phyloP scores from a whole-genome alignment of 92 coral and sea anemone species.

The Epizoanthus illoricatus region DNA sequence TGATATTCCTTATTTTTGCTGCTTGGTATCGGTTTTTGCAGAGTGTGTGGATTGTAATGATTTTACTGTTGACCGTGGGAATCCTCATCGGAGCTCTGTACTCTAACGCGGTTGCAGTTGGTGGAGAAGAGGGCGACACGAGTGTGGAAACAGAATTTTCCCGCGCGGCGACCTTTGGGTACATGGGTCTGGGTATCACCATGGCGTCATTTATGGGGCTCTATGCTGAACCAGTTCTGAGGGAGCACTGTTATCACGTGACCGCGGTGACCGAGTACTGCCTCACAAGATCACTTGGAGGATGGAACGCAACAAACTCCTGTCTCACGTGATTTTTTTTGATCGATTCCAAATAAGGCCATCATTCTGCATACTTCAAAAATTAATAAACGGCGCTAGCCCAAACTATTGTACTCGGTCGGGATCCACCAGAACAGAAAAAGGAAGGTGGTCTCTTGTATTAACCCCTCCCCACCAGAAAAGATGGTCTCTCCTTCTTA shows the following conservation, averaged over 20 bases:
- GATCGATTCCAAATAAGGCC: no score
- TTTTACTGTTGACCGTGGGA: conserved; percentile 55
- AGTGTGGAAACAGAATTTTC: conserved; percentile 61
- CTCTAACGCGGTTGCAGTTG: conserved; percentile 59
- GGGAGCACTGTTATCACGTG: conserved; percentile 51
- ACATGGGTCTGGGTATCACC: conserved; percentile 59
- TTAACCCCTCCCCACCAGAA: no score
- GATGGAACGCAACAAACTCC: conserved; percentile 48
- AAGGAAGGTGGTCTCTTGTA: no score
- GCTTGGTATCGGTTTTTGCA: conserved; percentile 70
- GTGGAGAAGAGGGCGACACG: conserved; percentile 38
- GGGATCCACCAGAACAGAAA: no score
- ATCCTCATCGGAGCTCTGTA: conserved; percentile 60
- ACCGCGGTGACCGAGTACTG: conserved; percentile 43
- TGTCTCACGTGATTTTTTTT: no score
- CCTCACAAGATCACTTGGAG: conserved; percentile 58
- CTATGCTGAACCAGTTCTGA: conserved; percentile 56
- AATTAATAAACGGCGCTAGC: no score
- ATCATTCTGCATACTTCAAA: no score
- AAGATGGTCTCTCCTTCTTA: no score
- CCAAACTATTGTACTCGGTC: no score
- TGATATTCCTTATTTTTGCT: conserved; percentile 42
- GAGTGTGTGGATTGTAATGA: conserved; percentile 57
- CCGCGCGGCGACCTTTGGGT: conserved; percentile 65
- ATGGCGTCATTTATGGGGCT: conserved; percentile 64